Evolutionary conservation across 2,888 invertebrate species (phyloP).

Genomic region (Synanthedon andrenaeformis): DNA sequence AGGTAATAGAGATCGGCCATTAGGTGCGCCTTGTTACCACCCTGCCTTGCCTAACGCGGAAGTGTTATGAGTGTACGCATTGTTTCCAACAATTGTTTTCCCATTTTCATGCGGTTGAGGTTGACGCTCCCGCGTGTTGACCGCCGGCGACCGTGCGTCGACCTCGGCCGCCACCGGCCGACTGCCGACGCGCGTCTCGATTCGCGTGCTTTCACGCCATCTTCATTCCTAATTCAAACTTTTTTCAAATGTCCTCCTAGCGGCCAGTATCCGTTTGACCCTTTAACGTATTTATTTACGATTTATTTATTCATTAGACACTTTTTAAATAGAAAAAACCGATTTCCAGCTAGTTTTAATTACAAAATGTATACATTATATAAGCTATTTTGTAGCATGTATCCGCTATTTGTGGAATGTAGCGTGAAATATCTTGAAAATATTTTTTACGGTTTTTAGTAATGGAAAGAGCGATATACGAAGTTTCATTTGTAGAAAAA

Average conservation of each 20-base stretch:
- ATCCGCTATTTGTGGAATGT: no score
- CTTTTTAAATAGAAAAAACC: background rate
- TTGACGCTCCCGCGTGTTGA: slow-evolving; percentile 32
- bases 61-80: slow-evolving; percentile 31
- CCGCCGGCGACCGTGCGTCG: slow-evolving; percentile 42
- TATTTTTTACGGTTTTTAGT: no score
- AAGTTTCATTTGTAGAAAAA: no score
- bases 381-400: no score
- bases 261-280: background rate
- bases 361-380: no score
- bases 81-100: slow-evolving; percentile 47
- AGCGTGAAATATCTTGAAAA: no score
- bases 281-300: background rate
- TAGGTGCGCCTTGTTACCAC: background rate
- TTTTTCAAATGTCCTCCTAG: background rate
- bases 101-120: slow-evolving; percentile 35
- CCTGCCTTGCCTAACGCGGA: slow-evolving; percentile 16
- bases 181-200: slow-evolving; percentile 17
- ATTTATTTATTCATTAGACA: background rate
- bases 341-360: no score
- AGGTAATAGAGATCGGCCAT: background rate
- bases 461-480: no score
- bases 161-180: slow-evolving; percentile 30
- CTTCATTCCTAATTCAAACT: slow-evolving; percentile 18
- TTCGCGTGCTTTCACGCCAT: slow-evolving; percentile 24